Conservation (phyloP, 64 coral and sea anemone genomes). For the Exaiptasia diaphana region DNA sequence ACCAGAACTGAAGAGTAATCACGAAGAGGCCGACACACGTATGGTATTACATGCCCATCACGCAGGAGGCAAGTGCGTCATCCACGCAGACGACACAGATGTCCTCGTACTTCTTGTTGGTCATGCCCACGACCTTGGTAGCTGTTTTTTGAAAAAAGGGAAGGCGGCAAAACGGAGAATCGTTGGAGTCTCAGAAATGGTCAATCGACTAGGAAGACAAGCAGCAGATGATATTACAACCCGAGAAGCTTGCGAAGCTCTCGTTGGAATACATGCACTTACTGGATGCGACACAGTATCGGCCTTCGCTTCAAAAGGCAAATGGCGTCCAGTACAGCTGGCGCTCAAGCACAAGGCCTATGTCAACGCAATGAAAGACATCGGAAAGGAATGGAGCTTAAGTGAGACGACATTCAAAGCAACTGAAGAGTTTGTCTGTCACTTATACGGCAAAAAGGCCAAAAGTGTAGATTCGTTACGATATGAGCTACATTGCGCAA, state of each 20-base stretch:
- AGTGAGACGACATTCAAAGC: neutral
- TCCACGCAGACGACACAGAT: slow-evolving; percentile 76
- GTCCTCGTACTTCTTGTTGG: slow-evolving; percentile 46
- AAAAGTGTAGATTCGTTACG: slow-evolving; percentile 53
- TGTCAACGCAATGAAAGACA: slow-evolving; percentile 1
- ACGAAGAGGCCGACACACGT: slow-evolving; percentile 68
- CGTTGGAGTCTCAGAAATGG: neutral
- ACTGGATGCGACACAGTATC: slow-evolving; percentile 38
- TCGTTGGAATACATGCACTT: slow-evolving; percentile 38
- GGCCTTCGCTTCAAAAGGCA: slow-evolving; percentile 40
- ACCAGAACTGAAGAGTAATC: slow-evolving; percentile 62
- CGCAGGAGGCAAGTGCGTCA: slow-evolving; percentile 44
- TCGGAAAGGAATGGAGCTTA: slow-evolving; percentile 43
- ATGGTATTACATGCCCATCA: slow-evolving; percentile 59
- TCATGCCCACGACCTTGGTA: slow-evolving; percentile 39
- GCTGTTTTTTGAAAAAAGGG: slow-evolving; percentile 58
- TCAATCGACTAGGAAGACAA: neutral
- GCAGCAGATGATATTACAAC: neutral
- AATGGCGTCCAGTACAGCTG: slow-evolving; percentile 24
- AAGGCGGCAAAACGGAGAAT: slow-evolving; percentile 46
- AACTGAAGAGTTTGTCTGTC: slow-evolving; percentile 5
- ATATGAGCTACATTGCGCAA: slow-evolving; percentile 48
- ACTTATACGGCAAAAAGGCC: slow-evolving; percentile 43
- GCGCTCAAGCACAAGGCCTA: slow-evolving; percentile 22
- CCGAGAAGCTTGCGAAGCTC: neutral